Base-by-base conservation (phyloP, 2,797 vertebrate species). In the Scleropages formosus region DNA sequence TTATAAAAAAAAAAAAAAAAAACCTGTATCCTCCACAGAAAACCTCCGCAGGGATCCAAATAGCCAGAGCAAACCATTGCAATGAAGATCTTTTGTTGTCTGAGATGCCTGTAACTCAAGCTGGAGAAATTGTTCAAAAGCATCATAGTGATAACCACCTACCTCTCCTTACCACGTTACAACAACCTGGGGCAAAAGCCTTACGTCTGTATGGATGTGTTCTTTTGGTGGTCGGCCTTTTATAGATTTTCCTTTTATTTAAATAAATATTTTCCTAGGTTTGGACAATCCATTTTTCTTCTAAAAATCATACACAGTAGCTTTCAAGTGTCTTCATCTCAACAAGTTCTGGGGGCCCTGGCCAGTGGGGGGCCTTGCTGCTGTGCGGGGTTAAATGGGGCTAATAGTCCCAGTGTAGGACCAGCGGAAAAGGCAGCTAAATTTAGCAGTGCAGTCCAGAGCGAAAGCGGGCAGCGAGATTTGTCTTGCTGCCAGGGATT, bases 371-470 rank as follows among this genome's bases (percentile, higher is more conserved):
- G 76, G 66, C 73, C 58, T 60, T 44, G 62, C 82, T 85, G 85
- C 85, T 89, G 82, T 87, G 83, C 83, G 85, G 84, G 89, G 92
- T 92, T 92, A 93, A 92, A 90, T 75, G 76, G 86, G 91, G 90
- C 90, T 90, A 93, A 93, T 90, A 87, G 91, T 90, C 87, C 87
- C 77, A 84, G 87, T 90, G 88, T 82, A 87, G 87, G 89, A 91
- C 87, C 89, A 90, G 85, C 81, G 81, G 90, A 92, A 92, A 60
- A 90, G 88, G 79, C 76, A 22, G 88, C 91, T 92, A 93, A 91
- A 93, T 92, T 91, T 93, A 93, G 89, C 85, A 84, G 85, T 85
- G 80, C 83, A 87, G 89, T 88, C 86, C 88, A 84, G 80, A 87
- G 85, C 82, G 51, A 59, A 65, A 64, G 60, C 24, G 63, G 80